A percentile compares a stretch with the other conserved stretches of the same genome.
phyloP scores from a whole-genome alignment of 2,888 invertebrate genomes.

The Myopa tessellatipennis region DNA sequence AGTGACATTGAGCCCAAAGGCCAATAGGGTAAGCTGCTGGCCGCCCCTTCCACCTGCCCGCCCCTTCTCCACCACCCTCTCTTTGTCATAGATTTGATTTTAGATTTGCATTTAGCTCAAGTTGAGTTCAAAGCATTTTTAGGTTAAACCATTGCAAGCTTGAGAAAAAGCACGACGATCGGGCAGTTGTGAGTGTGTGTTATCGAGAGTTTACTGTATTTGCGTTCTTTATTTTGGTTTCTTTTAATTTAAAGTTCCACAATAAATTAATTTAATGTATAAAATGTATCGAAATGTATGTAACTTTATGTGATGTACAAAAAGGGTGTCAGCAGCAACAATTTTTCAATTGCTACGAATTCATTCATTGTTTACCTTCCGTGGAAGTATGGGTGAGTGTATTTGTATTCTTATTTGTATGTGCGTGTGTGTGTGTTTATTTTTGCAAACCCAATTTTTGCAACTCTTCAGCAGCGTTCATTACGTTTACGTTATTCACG shows the following conservation, averaged over 20 bases:
- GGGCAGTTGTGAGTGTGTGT: neutral
- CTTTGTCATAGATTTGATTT: neutral
- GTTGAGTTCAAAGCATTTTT: conserved; percentile 20
- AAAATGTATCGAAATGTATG: neutral
- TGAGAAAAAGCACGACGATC: neutral
- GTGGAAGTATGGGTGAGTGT: neutral
- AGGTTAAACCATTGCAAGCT: neutral
- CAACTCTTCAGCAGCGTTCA: conserved; percentile 14
- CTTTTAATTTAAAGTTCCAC: neutral
- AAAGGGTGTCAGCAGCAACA: neutral
- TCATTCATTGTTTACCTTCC: neutral
- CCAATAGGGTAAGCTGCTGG: conserved; percentile 21
- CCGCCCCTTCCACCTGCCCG: neutral
- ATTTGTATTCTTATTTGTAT: neutral
- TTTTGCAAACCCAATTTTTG: neutral
- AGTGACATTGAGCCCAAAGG: conserved; percentile 37
- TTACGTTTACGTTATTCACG: conserved; percentile 23
- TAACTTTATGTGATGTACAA: neutral
- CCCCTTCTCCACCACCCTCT: neutral
- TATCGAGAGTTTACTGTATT: conserved; percentile 1
- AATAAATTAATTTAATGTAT: neutral
- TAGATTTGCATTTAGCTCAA: conserved; percentile 12
- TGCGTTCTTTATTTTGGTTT: neutral
- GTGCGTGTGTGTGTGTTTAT: neutral
- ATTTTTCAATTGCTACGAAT: neutral